These are phyloP conservation scores for Crocodylus rhombifer DNA, from an alignment of 2,797 vertebrate species.

Conservation along the genomic window DNA sequence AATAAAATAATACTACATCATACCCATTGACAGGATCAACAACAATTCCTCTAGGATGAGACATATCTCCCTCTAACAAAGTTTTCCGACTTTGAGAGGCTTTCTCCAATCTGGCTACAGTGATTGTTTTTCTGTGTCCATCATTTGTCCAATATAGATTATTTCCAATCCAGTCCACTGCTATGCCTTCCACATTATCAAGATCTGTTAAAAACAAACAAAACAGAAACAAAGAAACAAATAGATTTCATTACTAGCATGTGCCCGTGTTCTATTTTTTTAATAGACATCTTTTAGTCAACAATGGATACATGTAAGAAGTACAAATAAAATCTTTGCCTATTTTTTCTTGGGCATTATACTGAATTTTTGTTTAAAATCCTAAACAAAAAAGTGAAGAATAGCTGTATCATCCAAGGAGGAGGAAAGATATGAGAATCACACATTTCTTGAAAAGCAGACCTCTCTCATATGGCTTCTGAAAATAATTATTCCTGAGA, in stretches of 20 bases:
- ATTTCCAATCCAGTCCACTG: slow-evolving; percentile 98
- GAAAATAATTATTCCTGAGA: background rate
- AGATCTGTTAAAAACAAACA: slow-evolving; percentile 83
- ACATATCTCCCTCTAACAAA: slow-evolving; percentile 96
- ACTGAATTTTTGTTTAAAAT: background rate
- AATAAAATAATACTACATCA: slow-evolving; percentile 9
- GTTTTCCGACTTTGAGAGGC: slow-evolving; percentile 94
- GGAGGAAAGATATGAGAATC: background rate
- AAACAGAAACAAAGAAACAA: background rate
- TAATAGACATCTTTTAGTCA: background rate
- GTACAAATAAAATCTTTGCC: background rate
- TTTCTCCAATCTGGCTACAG: slow-evolving; percentile 92
- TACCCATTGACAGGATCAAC: slow-evolving; percentile 97
- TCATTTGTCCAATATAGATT: slow-evolving; percentile 99
- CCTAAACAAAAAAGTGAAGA: background rate
- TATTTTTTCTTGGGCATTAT: background rate
- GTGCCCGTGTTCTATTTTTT: background rate
- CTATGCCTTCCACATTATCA: slow-evolving; percentile 98
- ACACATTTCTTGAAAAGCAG: background rate
- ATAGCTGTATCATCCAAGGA: background rate
- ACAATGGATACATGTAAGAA: background rate
- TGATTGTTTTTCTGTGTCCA: slow-evolving; percentile 95
- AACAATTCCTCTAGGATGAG: slow-evolving; percentile 97
- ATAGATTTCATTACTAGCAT: background rate
- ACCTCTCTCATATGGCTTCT: background rate